Base-by-base conservation (phyloP, 2,888 invertebrate species). In the Ornithoptera alexandrae region DNA sequence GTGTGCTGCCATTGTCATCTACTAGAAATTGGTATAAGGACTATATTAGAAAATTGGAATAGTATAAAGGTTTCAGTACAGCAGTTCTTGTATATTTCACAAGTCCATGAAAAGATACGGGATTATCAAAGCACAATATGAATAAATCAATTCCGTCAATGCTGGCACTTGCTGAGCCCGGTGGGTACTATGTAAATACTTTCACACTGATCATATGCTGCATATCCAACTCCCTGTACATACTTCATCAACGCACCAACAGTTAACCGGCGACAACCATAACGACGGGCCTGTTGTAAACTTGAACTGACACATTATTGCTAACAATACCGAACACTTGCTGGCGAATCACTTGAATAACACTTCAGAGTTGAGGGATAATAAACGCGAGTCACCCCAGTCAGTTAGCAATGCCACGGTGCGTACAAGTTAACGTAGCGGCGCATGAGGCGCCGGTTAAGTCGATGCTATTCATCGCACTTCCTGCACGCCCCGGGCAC, bases 401-500 rank as follows among this genome's bases (percentile, higher is more conserved):
- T 20, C 7, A 39, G 62, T 78, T 82, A 90, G 75, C 89, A 87
- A 73, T 90, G 82, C 92, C 92, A 92, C 22, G 92, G 92, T 72
- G 91, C 90, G 80, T 89, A 92, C 73, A 92, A 80, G 79, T 92
- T 92, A 72, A 81, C 86, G 78, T 86, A 89, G 77, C 90, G 91
- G 78, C 90, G 89, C 85, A 91, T 63, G 10, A 90, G 78, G 84
- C 90, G 92, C 81, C 90, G 89, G 81, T 91, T 89, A 56, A 89
- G 86, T 89, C 88, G 82, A 83, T 90, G 90, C 91, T 92, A 92
- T 87, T 91, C 87, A 61, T 90, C 88, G 75, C 94, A 94, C 84
- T 94, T 94, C 74, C 93, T 91, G 82, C 94, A 94, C 56, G 94
- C 94, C 56, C 94, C 94, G 76, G 97, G 97, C 65, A 97, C 96